Percentiles rank a stretch among this genome's conserved stretches.
Evolutionary conservation across 2,888 invertebrate species (phyloP).

Genomic region (Heteromyza rotundicornis): DNA sequence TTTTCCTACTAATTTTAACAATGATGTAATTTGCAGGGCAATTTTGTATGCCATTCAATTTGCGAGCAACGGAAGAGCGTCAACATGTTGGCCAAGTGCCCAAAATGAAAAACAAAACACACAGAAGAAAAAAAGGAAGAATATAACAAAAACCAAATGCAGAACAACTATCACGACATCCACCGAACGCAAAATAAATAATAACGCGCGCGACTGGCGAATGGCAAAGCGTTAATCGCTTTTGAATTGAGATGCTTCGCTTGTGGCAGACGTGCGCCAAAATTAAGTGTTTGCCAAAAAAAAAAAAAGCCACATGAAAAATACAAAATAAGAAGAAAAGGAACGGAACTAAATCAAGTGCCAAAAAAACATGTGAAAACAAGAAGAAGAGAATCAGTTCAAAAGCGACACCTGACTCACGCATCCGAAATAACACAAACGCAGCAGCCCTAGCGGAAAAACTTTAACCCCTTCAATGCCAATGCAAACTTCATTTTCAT

Average conservation of each 20-base stretch:
- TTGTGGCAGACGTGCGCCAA: conserved; percentile 51
- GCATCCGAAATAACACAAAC: conserved; percentile 24
- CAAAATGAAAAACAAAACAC: conserved; percentile 33
- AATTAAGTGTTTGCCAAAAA: conserved; percentile 49
- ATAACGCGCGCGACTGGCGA: conserved; percentile 41
- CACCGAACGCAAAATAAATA: conserved; percentile 35
- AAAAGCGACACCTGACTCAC: conserved; percentile 41
- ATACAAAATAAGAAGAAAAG: conserved; percentile 23
- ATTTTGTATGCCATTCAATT: conserved; percentile 2
- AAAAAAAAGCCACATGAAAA: conserved; percentile 18
- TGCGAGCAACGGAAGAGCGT: conserved; percentile 17
- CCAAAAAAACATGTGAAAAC: conserved; percentile 14
- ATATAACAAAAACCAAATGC: conserved; percentile 23
- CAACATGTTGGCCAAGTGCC: conserved; percentile 47
- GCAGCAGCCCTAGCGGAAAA: conserved; percentile 21
- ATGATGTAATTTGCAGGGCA: conserved; percentile 57
- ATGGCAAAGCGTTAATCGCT: conserved; percentile 52
- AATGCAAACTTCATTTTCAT: conserved; percentile 17
- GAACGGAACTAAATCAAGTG: not conserved
- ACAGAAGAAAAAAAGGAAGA: conserved; percentile 21
- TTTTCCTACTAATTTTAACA: conserved; percentile 57
- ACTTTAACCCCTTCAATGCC: conserved; percentile 36
- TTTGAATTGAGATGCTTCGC: conserved; percentile 48
- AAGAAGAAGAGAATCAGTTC: conserved; percentile 12
- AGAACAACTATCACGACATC: too few relatives aligned